Evolutionary conservation across 2,888 invertebrate genomes (phyloP), one percentile per base, ranked within the genome.

Genomic region (Sphinx pinastri): DNA sequence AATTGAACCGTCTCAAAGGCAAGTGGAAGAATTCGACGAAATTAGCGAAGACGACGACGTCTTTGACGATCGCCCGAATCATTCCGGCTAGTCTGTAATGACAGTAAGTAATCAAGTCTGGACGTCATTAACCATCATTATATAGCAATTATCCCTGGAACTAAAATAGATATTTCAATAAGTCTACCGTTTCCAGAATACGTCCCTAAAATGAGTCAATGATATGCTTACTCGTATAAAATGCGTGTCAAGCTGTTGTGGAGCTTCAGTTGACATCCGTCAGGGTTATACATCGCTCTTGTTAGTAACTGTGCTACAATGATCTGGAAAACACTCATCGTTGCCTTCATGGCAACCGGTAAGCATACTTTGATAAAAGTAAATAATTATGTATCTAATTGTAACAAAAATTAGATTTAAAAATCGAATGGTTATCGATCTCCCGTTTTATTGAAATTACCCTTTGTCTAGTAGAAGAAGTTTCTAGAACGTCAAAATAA

Each of bases 291-390:
- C 49, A 57, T 67, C 72, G 66, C 70, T 74, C 71, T 67, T 70
- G 58, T 68, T 72, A 68, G 70, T 59, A 70, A 66, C 25, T 51
- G 76, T 74, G 73, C 72, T 73, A 84, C 75, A 68, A 91, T 89
- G 88, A 77, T 90, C 78, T 85, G 85, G 80, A 91, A 88, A 84
- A 74, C 81, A 31, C 68, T 85, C 69, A 71, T 89, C 52, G 75
- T 88, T 38, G 78, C 83, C 70, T 73, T 83, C 38, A 75, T 88
- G 73, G 83, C 84, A 2, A 83, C 83, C 63, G 89, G 90, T 90
- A 77, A 87, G 90, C 82, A n/a, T 13, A 38, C 60, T 58, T 58
- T 68, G 38, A 38, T 38, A 38, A 2, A 5, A 38, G 6, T 38
- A n/a, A 59, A 16, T 31, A 19, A 52, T 13, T 52, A 55, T 55